Evolutionary conservation across 2,888 invertebrate species (phyloP).

Genomic region (Galerucella nymphaeae): DNA sequence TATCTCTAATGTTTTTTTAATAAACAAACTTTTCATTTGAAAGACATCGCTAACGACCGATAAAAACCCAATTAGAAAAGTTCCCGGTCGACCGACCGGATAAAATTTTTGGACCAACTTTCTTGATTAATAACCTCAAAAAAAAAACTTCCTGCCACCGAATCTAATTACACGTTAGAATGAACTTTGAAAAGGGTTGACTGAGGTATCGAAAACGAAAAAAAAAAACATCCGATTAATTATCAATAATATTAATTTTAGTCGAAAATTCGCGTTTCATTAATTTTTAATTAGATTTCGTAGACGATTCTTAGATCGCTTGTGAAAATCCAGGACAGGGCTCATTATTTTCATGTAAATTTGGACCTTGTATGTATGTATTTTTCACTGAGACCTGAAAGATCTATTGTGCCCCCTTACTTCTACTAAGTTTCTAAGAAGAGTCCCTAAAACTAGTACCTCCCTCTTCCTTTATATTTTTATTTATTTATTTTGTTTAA

Average conservation of each 20-base stretch:
- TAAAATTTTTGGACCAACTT: conserved; percentile 13
- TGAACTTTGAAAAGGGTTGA: conserved; percentile 38
- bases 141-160: conserved; percentile 16
- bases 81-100: conserved; percentile 7
- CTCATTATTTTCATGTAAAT: neutral
- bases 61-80: conserved; percentile 35
- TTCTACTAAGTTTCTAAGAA: too few species aligned
- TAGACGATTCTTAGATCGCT: conserved; percentile 34
- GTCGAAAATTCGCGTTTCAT: conserved; percentile 45
- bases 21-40: conserved; percentile 23
- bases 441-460: too few species aligned
- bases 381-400: too few species aligned
- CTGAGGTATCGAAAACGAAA: conserved; percentile 38
- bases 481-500: neutral
- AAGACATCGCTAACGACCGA: conserved; percentile 30
- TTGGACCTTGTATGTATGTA: too few species aligned
- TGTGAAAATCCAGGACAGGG: neutral
- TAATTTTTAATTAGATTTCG: conserved; percentile 43
- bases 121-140: conserved; percentile 26
- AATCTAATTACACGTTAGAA: conserved; percentile 39
- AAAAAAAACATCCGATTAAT: conserved; percentile 43
- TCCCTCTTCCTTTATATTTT: neutral
- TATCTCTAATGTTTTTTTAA: conserved; percentile 19
- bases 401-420: too few species aligned
- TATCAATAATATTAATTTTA: conserved; percentile 47